Percentiles rank a stretch among this genome's conserved stretches.
Evolutionary conservation across 1,140 invertebrate genomes (phyloP).

Genomic region (Goniozus legneri): DNA sequence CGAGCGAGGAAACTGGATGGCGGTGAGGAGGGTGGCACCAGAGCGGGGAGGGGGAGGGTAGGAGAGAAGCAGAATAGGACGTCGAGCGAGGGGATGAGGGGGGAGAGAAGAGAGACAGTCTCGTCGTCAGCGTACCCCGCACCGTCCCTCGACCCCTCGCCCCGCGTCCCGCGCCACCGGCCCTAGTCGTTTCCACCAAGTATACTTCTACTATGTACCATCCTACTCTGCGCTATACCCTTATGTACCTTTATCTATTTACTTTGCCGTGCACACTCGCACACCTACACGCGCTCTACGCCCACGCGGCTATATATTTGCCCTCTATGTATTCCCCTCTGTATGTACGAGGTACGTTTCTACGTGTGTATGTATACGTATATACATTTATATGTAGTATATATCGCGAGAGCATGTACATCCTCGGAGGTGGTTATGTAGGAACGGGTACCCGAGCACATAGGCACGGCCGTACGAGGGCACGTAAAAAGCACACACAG

Average conservation of each 20-base stretch:
- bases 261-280: conserved; percentile 29
- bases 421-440: no score
- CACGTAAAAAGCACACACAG: conserved; percentile 31
- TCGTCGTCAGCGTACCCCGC: conserved; percentile 3
- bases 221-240: conserved; percentile 45
- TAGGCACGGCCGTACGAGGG: no score
- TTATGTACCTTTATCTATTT: conserved; percentile 48
- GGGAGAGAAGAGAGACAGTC: conserved; percentile 2
- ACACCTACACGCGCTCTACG: neutral
- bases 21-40: neutral
- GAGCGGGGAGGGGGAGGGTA: neutral
- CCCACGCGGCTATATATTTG: no score
- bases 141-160: conserved; percentile 1
- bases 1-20: neutral
- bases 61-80: neutral
- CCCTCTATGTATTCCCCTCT: conserved; percentile 9
- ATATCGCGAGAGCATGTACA: neutral
- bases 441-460: no score
- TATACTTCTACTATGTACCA: conserved; percentile 52
- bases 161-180: conserved; percentile 30
- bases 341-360: no score
- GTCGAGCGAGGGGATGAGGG: neutral
- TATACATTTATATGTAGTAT: conserved; percentile 9
- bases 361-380: neutral
- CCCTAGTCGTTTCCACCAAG: conserved; percentile 52